Evolutionary conservation across 2,797 vertebrate genomes (phyloP), one percentile per base, ranked within the genome.

Genomic region (Gallirallus australis): DNA sequence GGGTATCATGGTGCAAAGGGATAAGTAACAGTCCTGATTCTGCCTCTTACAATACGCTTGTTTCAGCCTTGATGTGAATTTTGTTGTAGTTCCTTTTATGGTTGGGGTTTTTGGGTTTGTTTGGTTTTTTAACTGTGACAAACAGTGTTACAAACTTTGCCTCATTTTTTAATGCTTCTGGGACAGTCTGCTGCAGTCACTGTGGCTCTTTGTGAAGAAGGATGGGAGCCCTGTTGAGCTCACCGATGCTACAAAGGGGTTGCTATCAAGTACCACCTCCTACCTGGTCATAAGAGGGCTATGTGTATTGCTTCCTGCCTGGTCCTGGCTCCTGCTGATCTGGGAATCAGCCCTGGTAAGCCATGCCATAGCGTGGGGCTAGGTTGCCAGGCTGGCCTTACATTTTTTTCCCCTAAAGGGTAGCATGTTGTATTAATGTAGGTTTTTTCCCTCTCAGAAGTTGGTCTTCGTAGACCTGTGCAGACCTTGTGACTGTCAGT

Each of bases 371-470:
- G 75, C 35, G 59, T 42, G 23, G 18, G 52, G 54, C 27, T 77
- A 52, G 8, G 15, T 57, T 92, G 40, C 27, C 72, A 80, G 42
- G 30, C 47, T 80, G 63, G 33, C 28, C 57, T 72, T 94, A 35
- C 18, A 25, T 76, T 87, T 79, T 11, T 96, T 96, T 90, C 80
- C 64, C 82, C 64, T 75, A 89, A 86, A 79, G 48, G 10, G 39
- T 54, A 56, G 25, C 42, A 54, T 70, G 30, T 12, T 48, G 17
- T 70, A 48, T 86, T 40, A 72, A 64, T 3, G 1, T 70, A 71
- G 64, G 54, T 94, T 87, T 90, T 81, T 89, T 94, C 31, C 20
- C n/a, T 69, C 15, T 54, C 6, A 0, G 48, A 53, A 83, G 59
- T 19, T 65, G n/a, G 52, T 66, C 59, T 79, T 37, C 21, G 3